Percentiles rank a stretch among this genome's conserved stretches.
Evolutionary conservation across 2,888 invertebrate genomes (phyloP).

Genomic region (Coleophora flavipennella): DNA sequence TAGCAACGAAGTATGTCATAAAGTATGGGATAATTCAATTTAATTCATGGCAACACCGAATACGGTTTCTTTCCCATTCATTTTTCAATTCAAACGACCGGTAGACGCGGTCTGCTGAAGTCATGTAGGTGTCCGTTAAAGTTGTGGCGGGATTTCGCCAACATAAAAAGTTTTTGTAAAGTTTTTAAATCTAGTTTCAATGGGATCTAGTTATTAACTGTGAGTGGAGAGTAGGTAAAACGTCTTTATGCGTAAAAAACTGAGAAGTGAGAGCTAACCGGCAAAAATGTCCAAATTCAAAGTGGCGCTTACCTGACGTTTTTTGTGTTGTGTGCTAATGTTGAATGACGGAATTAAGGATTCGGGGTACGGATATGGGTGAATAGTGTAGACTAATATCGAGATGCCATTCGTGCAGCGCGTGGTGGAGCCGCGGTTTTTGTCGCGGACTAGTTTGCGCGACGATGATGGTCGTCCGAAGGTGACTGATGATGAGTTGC

Average conservation of each 20-base stretch:
- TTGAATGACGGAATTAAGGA: constrained; percentile 62
- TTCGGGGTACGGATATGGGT: constrained; percentile 60
- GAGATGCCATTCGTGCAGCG: constrained; percentile 92
- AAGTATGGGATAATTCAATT: not conserved
- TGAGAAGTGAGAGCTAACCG: constrained; percentile 54
- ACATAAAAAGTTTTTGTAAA: constrained; percentile 48
- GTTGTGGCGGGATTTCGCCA: constrained; percentile 63
- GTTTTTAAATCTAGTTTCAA: constrained; percentile 42
- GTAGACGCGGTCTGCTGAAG: constrained; percentile 28
- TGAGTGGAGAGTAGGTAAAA: constrained; percentile 27
- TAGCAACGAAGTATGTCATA: too few relatives aligned
- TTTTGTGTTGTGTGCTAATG: constrained; percentile 67
- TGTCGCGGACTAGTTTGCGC: constrained; percentile 79
- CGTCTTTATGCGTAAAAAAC: constrained; percentile 21
- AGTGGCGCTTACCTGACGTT: constrained; percentile 73
- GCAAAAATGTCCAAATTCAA: constrained; percentile 70
- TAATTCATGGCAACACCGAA: constrained; percentile 32
- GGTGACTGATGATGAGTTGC: constrained; percentile 83
- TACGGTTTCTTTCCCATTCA: constrained; percentile 9
- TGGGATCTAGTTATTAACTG: constrained; percentile 29
- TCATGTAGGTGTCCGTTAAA: constrained; percentile 19
- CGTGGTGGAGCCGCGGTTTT: constrained; percentile 84
- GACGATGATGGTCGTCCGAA: constrained; percentile 72
- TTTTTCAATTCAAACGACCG: constrained; percentile 45
- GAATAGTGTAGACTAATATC: constrained; percentile 52